Evolutionary conservation across 2,888 invertebrate species (phyloP).

Genomic region (Oxystoma pomonae): DNA sequence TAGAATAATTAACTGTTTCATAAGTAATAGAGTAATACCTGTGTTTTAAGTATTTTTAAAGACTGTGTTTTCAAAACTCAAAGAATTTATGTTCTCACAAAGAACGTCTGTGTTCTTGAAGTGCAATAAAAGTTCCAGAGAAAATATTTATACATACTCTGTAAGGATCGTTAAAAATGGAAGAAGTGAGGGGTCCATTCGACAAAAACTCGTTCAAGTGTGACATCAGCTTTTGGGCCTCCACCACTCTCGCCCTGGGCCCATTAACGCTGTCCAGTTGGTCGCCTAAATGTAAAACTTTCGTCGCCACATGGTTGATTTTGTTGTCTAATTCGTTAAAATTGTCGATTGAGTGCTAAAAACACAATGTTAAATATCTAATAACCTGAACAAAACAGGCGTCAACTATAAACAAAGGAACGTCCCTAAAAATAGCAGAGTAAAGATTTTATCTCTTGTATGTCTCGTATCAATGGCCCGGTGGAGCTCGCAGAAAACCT

Average conservation of each 20-base stretch:
- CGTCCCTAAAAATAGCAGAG: no score
- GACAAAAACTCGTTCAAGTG: conserved; percentile 90
- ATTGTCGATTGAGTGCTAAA: conserved; percentile 73
- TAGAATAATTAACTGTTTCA: no score
- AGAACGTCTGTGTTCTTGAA: no score
- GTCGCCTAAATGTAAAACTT: conserved; percentile 97
- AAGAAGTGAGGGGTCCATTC: conserved; percentile 77
- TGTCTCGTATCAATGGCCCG: no score
- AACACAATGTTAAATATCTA: no score
- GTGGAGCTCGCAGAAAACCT: no score
- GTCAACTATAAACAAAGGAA: no score
- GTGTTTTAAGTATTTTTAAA: conserved; percentile 16
- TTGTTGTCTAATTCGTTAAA: conserved; percentile 92
- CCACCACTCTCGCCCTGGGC: conserved; percentile 89
- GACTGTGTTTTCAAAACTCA: not conserved
- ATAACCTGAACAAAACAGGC: no score
- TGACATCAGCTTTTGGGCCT: conserved; percentile 88
- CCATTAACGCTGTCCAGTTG: conserved; percentile 96
- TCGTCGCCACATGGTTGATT: conserved; percentile 95
- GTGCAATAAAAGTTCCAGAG: not conserved
- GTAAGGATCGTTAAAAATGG: conserved; percentile 80
- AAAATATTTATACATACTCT: conserved; percentile 43
- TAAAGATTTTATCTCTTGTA: no score
- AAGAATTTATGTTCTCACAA: no score
- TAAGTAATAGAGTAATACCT: no score